A percentile compares a stretch with the other conserved stretches of the same genome.
Conservation (phyloP, 2,888 invertebrate species). For the Euclidia mi region DNA sequence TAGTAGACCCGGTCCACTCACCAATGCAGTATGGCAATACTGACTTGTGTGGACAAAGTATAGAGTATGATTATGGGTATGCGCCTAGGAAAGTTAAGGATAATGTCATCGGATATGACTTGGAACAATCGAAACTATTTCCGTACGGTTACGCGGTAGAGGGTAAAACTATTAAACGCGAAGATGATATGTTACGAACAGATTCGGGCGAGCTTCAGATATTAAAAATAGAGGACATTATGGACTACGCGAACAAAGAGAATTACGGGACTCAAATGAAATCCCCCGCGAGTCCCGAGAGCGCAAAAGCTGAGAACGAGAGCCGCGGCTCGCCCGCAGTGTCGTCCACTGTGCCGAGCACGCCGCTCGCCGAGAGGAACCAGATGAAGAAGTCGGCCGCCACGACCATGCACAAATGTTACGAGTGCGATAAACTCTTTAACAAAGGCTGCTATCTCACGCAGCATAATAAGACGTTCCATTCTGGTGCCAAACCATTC, state of each 20-base stretch:
- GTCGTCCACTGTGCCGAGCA: constrained; percentile 80
- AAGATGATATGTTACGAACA: constrained; percentile 70
- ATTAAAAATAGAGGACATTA: constrained; percentile 85
- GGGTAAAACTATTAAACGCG: constrained; percentile 83
- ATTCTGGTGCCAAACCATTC: constrained; percentile 95
- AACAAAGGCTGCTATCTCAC: constrained; percentile 96
- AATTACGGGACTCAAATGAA: constrained; percentile 86
- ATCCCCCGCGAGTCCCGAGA: constrained; percentile 86
- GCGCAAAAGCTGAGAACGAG: constrained; percentile 80
- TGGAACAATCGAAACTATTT: constrained; percentile 76
- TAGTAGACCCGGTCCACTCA: constrained; percentile 81
- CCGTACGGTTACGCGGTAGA: constrained; percentile 80
- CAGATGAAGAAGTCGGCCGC: constrained; percentile 75
- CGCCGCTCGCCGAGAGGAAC: constrained; percentile 83
- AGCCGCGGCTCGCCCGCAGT: constrained; percentile 79
- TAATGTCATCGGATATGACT: constrained; percentile 74
- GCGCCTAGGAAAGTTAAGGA: constrained; percentile 78
- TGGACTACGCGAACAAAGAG: constrained; percentile 89
- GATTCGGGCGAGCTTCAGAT: constrained; percentile 80
- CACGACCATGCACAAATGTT: constrained; percentile 91
- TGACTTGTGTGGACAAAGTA: constrained; percentile 72
- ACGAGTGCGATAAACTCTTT: constrained; percentile 95
- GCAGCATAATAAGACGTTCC: constrained; percentile 97
- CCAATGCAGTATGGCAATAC: constrained; percentile 77
- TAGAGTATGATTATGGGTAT: constrained; percentile 83